Evolutionary conservation across 2,888 invertebrate genomes (phyloP).

Genomic region (Acrobasis suavella): DNA sequence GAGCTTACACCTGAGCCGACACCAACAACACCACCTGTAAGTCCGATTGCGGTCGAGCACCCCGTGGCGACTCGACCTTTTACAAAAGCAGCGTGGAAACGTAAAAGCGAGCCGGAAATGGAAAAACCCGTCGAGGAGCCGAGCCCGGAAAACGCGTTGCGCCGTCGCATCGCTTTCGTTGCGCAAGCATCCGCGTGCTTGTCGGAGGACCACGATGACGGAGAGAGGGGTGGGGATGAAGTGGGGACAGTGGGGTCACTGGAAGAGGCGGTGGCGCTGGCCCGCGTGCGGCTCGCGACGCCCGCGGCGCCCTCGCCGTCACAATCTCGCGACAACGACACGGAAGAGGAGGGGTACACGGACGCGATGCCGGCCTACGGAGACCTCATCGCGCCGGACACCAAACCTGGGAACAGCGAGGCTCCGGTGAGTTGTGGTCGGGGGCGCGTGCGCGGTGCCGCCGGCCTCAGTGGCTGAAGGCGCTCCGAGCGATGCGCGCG

Average conservation of each 20-base stretch:
- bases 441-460: conserved; percentile 38
- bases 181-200: conserved; percentile 76
- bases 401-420: conserved; percentile 54
- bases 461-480: conserved; percentile 58
- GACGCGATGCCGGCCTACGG: conserved; percentile 80
- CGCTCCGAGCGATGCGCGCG: conserved; percentile 74
- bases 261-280: conserved; percentile 79
- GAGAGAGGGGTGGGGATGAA: conserved; percentile 60
- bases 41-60: conserved; percentile 71
- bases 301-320: conserved; percentile 61
- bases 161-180: conserved; percentile 80
- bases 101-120: conserved; percentile 64
- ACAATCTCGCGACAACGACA: conserved; percentile 68
- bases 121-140: conserved; percentile 72
- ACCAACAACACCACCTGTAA: conserved; percentile 47
- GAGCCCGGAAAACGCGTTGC: conserved; percentile 69
- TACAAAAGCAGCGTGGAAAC: conserved; percentile 79
- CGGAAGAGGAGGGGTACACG: conserved; percentile 73
- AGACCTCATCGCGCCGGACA: conserved; percentile 75
- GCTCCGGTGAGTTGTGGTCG: conserved; percentile 59
- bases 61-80: conserved; percentile 80
- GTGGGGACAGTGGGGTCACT: conserved; percentile 80
- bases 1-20: conserved; percentile 35
- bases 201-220: conserved; percentile 78
- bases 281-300: conserved; percentile 72